Evolutionary conservation across 2,797 vertebrate genomes (phyloP), one percentile per base, ranked within the genome.

Genomic region (Oryzias dopingdopingensis): DNA sequence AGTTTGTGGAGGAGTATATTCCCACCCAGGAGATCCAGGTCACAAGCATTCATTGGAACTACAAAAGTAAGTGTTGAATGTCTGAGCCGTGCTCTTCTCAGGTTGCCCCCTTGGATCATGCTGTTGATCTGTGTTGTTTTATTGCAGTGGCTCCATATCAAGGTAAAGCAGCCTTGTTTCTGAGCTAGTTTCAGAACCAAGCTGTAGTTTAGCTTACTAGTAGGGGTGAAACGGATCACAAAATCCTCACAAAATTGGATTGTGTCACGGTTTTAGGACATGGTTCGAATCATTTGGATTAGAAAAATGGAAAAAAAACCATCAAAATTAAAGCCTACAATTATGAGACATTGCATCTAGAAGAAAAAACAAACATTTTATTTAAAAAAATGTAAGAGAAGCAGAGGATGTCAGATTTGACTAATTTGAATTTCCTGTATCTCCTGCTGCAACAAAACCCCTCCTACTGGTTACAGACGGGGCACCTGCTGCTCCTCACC

Each of bases 11-110:
- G 81, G 96, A 98, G 17, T 99, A 99, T 80, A 93, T 99, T 49
- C 96, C 96, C 70, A 99, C 96, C 42, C 96, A 97, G 88, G 96
- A 98, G 91, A 99, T 99, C 88, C 96, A 97, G 82, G 96, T 95
- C 87, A 97, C 96, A 77, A 98, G 96, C 88, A 99, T 99, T 87
- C 96, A 99, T 86, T 99, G 96, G 96, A 97, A 93, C 84, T 99
- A 99, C 65, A 97, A 97, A 86, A 95, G 94, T 95, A 89, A 92
- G 92, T 69, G 14, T 2, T n/a, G 6, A 59, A 8, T 1, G 14
- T 7, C 48, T 10, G 26, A 1, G 32, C 17, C 7, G 29, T 37
- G 4, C 6, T 24, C 0, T 2, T 54, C 17, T 56, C 29, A 1
- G 48, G 49, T 5, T 23, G 12, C 15, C 37, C 6, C 26, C 4